Evolutionary conservation across 2,888 invertebrate species (phyloP).

Genomic region (Agrochola macilenta): DNA sequence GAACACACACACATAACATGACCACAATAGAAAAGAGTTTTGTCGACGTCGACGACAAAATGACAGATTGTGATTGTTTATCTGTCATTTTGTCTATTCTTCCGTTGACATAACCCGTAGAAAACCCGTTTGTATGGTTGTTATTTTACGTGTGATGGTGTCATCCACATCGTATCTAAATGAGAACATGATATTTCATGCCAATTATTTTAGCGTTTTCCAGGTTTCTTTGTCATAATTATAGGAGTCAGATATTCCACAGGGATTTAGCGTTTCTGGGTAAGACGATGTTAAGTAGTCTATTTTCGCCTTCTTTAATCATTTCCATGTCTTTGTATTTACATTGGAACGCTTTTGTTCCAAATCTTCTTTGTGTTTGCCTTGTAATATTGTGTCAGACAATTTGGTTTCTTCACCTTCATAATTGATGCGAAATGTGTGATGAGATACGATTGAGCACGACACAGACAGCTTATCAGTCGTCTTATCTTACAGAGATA

Average conservation of each 20-base stretch:
- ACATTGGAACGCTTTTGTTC: constrained; percentile 31
- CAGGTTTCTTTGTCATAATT: constrained; percentile 38
- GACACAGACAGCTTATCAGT: constrained; percentile 69
- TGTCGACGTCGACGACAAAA: no score
- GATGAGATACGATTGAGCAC: constrained; percentile 76
- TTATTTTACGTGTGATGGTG: no score
- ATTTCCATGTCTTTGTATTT: constrained; percentile 30
- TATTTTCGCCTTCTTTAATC: constrained; percentile 27
- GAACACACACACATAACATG: not conserved
- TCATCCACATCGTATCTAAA: not conserved
- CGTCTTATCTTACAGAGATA: constrained; percentile 76
- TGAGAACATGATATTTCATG: not conserved
- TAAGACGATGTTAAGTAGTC: not conserved
- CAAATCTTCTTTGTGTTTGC: constrained; percentile 13
- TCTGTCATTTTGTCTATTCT: no score
- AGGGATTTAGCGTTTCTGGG: constrained; percentile 17
- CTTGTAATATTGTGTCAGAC: constrained; percentile 28
- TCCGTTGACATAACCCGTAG: no score
- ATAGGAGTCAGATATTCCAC: constrained; percentile 42
- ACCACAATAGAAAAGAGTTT: no score
- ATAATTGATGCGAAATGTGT: constrained; percentile 67
- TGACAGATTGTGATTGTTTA: no score
- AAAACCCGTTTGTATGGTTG: no score
- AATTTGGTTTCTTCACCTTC: constrained; percentile 59
- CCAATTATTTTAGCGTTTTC: constrained; percentile 11